phyloP scores from a whole-genome alignment of 2,888 invertebrate species.

The Emmelina monodactyla region DNA sequence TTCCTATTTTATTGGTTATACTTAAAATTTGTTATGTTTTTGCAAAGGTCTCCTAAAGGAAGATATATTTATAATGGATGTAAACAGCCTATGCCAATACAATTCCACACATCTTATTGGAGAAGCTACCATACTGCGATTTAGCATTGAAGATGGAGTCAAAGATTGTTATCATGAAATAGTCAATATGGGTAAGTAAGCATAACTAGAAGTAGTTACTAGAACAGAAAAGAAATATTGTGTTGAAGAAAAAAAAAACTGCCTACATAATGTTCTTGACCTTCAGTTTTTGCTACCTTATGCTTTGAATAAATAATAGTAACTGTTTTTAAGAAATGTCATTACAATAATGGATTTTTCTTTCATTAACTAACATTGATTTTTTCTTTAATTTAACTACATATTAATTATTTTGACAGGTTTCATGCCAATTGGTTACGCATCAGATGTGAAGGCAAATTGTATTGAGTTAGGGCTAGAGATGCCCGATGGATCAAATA shows the following conservation, averaged over 20 bases:
- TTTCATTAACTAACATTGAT: neutral
- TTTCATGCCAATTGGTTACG: conserved; percentile 39
- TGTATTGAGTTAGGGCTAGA: conserved; percentile 29
- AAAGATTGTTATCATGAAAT: conserved; percentile 32
- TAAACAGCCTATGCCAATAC: conserved; percentile 36
- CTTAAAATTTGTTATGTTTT: too few relatives aligned
- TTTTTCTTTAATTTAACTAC: neutral
- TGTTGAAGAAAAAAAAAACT: too few relatives aligned
- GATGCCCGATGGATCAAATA: conserved; percentile 27
- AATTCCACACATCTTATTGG: conserved; percentile 27
- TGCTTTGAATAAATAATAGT: too few relatives aligned
- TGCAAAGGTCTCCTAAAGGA: neutral
- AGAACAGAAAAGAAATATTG: too few relatives aligned
- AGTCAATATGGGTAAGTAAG: conserved; percentile 43
- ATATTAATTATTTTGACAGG: conserved; percentile 23
- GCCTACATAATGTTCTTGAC: too few relatives aligned
- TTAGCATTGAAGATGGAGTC: conserved; percentile 36
- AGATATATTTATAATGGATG: conserved; percentile 26
- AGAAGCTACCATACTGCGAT: conserved; percentile 36
- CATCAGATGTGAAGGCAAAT: conserved; percentile 34
- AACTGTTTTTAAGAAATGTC: too few relatives aligned
- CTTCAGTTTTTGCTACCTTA: too few relatives aligned
- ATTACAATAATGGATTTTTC: too few relatives aligned
- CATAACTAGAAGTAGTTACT: too few relatives aligned
- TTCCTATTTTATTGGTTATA: too few relatives aligned